phyloP scores from a whole-genome alignment of 1,140 invertebrate species.

The Bombus pyrosoma region DNA sequence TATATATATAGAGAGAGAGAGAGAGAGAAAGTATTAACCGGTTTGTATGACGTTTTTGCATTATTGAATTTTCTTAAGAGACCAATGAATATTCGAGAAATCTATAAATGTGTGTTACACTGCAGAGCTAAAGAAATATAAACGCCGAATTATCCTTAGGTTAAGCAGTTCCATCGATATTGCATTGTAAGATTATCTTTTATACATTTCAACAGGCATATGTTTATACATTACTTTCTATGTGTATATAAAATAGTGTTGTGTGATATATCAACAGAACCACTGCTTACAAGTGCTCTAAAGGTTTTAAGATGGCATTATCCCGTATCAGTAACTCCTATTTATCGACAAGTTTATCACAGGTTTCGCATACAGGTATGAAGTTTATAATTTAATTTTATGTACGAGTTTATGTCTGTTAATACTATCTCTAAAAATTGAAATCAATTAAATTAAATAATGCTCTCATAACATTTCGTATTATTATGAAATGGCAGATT shows the following conservation, averaged over 20 bases:
- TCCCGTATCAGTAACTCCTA: constrained; percentile 38
- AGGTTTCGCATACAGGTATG: constrained; percentile 48
- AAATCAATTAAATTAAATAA: not conserved
- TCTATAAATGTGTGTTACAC: too few relatives aligned
- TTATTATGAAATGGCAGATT: not conserved
- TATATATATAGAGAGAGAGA: too few relatives aligned
- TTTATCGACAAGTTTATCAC: constrained; percentile 32
- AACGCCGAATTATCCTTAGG: not conserved
- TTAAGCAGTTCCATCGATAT: not conserved
- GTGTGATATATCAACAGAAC: not conserved
- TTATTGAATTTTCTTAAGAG: not conserved
- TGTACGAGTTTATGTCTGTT: not conserved
- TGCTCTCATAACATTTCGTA: not conserved
- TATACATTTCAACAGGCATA: not conserved
- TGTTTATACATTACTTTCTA: not conserved
- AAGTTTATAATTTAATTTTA: constrained; percentile 9
- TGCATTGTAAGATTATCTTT: not conserved
- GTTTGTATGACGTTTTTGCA: constrained; percentile 8
- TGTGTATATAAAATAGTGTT: not conserved
- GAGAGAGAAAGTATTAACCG: not conserved
- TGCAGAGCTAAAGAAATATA: not conserved
- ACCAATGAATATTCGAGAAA: not conserved
- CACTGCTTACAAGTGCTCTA: not conserved
- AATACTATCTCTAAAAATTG: not conserved
- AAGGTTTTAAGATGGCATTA: constrained; percentile 42